Evolutionary conservation across 2,888 invertebrate genomes (phyloP).

Genomic region (Crocallis elinguaria): DNA sequence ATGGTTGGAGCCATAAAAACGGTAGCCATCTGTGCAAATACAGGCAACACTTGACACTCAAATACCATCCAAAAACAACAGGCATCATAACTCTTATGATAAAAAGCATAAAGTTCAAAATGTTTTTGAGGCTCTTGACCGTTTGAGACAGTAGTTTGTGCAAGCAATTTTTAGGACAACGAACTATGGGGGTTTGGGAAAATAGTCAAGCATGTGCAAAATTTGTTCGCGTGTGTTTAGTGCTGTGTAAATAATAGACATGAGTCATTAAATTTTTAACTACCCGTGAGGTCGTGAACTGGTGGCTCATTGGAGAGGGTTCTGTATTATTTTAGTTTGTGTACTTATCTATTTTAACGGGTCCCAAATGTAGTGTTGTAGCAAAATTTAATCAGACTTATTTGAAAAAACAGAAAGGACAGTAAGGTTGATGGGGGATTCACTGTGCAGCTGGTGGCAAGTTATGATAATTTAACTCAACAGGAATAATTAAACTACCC

Average conservation of each 20-base stretch:
- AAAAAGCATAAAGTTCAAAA: conserved; percentile 6
- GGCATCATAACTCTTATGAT: conserved; percentile 4
- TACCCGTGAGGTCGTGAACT: conserved; percentile 13
- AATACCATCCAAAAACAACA: conserved; percentile 39
- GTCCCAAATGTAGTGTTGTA: no score
- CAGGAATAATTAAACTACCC: no score
- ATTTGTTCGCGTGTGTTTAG: conserved; percentile 39
- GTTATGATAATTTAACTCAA: no score
- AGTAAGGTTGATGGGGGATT: no score
- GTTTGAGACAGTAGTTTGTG: conserved; percentile 34
- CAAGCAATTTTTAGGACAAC: conserved; percentile 55
- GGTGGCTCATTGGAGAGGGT: neutral
- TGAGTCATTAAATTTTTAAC: conserved; percentile 28
- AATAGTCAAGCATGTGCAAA: conserved; percentile 45
- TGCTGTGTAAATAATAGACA: conserved; percentile 11
- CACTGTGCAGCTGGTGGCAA: no score
- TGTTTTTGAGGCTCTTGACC: neutral
- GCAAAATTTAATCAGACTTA: no score
- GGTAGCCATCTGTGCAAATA: conserved; percentile 62
- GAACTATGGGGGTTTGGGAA: conserved; percentile 49
- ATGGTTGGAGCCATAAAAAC: conserved; percentile 48
- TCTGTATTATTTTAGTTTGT: neutral
- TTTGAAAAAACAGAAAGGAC: no score
- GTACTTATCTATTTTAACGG: no score
- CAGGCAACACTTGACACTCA: conserved; percentile 44